Evolutionary conservation across 2,797 vertebrate genomes (phyloP), one percentile per base, ranked within the genome.

Genomic region (Phoxinus dragarum): DNA sequence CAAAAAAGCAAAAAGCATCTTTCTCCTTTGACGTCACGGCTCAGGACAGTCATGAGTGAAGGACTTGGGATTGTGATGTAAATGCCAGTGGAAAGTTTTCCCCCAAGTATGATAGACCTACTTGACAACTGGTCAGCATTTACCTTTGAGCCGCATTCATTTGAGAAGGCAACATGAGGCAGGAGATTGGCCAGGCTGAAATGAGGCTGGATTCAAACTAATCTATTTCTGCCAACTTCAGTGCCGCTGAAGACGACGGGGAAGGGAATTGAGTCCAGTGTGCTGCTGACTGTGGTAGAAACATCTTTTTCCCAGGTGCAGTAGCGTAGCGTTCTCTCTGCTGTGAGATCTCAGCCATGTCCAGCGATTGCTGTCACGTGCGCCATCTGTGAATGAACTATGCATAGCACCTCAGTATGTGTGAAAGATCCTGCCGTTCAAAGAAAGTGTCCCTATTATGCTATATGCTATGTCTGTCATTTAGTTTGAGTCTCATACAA

Each of bases 341-440:
- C 64, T 49, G 31, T 77, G 77, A 72, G 44, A 76, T 77, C 76
- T 49, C 72, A 76, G 40, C n/a, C 36, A 0, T 52, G 75, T 52
- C 72, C 80, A 52, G 59, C 47, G 42, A 64, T 80, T 64, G 1
- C 19, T 16, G 34, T 71, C 64, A 87, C 69, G n/a, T 47, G 80
- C 76, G n/a, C 69, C 36, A 38, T 80, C 71, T 80, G 44, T 73
- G 76, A 34, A 52, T 82, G 36, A 86, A 82, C 61, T 75, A 40
- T 67, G 31, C 10, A 23, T 40, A 66, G 38, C 68, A 72, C 80
- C 42, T 54, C 42, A 69, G 38, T 42, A 27, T 14, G 47, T 34
- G 75, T 5, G 10, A 77, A 86, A 49, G 52, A 64, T 75, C 69
- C 74, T 61, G 86, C 10, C 11, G 11, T 27, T 12, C 27, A 4